phyloP scores from a whole-genome alignment of 2,797 vertebrate species.

The Sarcoramphus papa region DNA sequence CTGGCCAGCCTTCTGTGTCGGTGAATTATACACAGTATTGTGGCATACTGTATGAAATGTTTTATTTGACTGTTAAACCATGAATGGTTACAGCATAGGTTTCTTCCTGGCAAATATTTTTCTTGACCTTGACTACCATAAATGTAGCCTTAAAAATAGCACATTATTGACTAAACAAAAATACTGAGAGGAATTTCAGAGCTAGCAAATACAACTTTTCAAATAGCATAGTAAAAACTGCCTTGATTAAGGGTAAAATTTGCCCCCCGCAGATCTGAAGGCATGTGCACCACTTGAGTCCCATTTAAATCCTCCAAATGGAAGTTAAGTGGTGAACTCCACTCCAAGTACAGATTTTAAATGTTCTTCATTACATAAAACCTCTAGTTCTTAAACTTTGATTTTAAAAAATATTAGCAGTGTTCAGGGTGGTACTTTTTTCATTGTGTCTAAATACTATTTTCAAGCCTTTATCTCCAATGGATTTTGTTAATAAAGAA shows the following conservation, averaged over 20 bases:
- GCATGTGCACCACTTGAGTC: not conserved
- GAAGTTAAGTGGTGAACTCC: slow-evolving; percentile 7
- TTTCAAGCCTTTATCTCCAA: slow-evolving; percentile 51
- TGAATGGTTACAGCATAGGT: not conserved
- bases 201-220: not conserved
- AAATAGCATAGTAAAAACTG: not conserved
- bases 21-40: not conserved
- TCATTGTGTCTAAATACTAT: slow-evolving; percentile 59
- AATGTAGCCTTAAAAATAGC: not conserved
- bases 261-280: not conserved
- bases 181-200: not conserved
- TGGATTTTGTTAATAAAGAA: slow-evolving; percentile 69
- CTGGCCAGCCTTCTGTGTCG: not conserved
- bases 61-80: not conserved
- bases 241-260: slow-evolving; percentile 22
- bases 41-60: not conserved
- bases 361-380: slow-evolving; percentile 7
- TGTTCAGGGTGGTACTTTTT: slow-evolving; percentile 39
- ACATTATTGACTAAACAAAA: not conserved
- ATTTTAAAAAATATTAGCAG: not conserved
- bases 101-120: not conserved
- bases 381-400: slow-evolving; percentile 55
- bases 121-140: not conserved
- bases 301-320: slow-evolving; percentile 30
- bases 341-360: not conserved